Percentiles rank a stretch among this genome's conserved stretches.
These are phyloP conservation scores for Etheostoma perlongum DNA, from an alignment of 2,797 vertebrate species.

Conservation along the genomic window DNA sequence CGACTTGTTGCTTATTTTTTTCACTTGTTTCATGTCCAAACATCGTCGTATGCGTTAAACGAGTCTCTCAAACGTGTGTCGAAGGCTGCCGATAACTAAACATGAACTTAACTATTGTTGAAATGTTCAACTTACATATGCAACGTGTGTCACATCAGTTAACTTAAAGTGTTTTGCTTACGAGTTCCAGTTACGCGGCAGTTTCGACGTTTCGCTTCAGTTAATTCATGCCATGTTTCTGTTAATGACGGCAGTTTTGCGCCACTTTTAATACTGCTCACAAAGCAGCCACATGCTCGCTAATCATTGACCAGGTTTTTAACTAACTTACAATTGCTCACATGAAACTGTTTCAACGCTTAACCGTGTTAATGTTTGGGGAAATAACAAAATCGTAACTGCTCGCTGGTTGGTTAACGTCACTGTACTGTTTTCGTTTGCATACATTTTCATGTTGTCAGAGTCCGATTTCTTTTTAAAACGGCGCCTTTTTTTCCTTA, in stretches of 20 bases:
- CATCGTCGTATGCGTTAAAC: not conserved
- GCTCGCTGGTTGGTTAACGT: not conserved
- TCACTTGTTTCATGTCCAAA: not conserved
- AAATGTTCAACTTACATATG: constrained; percentile 4
- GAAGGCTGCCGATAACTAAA: not conserved
- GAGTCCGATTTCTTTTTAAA: not conserved
- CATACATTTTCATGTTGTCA: constrained; percentile 5
- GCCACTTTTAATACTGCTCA: constrained; percentile 62
- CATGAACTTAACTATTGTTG: not conserved
- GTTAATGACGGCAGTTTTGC: constrained; percentile 50
- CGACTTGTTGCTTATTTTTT: not conserved
- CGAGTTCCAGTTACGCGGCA: not conserved
- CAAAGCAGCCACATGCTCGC: constrained; percentile 67
- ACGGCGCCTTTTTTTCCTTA: not conserved
- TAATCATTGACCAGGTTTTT: constrained; percentile 67
- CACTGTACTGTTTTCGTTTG: not conserved
- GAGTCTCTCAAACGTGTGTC: not conserved
- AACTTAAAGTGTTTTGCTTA: not conserved
- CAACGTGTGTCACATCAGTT: constrained; percentile 40
- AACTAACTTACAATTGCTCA: not conserved
- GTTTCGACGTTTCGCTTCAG: not conserved
- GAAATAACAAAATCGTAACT: not conserved
- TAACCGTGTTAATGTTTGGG: not conserved
- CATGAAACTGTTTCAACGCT: not conserved
- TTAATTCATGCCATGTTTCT: not conserved